A percentile compares a stretch with the other conserved stretches of the same genome.
phyloP scores from a whole-genome alignment of 1,140 invertebrate species.

The Neodiprion virginianus region DNA sequence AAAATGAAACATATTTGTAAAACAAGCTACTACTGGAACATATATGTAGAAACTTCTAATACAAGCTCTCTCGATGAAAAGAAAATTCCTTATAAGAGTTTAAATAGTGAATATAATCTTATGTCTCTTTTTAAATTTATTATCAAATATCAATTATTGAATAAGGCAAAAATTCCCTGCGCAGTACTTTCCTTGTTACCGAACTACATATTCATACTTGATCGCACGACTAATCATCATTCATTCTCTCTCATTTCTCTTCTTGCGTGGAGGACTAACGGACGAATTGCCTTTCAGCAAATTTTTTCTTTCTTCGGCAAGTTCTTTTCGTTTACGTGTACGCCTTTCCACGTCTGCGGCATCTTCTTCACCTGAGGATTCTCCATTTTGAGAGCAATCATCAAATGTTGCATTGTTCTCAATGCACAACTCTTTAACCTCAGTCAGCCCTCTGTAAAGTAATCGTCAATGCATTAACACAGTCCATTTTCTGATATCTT shows the following conservation, averaged over 20 bases:
- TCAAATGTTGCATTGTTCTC: not conserved
- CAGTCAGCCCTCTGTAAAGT: not conserved
- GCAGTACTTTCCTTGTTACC: not conserved
- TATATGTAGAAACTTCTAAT: no score
- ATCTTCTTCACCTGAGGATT: not conserved
- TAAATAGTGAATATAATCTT: no score
- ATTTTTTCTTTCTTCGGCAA: not conserved
- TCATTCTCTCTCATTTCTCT: not conserved
- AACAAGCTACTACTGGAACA: no score
- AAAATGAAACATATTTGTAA: no score
- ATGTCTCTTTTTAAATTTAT: no score
- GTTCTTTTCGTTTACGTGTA: not conserved
- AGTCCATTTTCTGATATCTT: no score
- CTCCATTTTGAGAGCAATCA: not conserved
- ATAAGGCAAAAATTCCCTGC: not conserved
- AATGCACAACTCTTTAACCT: not conserved
- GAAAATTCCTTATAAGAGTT: no score
- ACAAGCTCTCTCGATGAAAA: no score
- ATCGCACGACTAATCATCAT: not conserved
- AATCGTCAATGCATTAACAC: no score
- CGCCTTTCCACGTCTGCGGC: not conserved
- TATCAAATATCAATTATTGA: not conserved
- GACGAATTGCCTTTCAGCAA: not conserved
- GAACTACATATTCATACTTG: not conserved
- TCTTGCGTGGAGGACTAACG: not conserved